Evolutionary conservation across 2,888 invertebrate genomes (phyloP), one percentile per base, ranked within the genome.

Genomic region (Melanotus villosus): DNA sequence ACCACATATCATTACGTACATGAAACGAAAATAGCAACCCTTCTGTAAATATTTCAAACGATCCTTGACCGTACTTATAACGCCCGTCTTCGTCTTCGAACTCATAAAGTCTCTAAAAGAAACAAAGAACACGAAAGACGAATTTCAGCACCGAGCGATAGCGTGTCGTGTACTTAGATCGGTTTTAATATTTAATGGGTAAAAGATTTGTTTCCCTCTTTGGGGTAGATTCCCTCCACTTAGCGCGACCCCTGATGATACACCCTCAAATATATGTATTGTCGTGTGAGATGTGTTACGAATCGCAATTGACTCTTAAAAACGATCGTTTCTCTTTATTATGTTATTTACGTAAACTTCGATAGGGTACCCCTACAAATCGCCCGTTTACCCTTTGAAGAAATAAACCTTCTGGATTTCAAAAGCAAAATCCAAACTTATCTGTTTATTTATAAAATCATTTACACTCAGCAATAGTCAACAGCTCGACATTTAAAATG

Each of bases 121-220:
- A 60, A 60, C 32, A 62, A 52, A 62, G 52, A 62, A 52, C 50
- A 38, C 62, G 57, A 57, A 43, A 45, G 43, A 59, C 26, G 58
- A 50, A 50, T 65, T 58, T 64, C 32, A 60, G 50, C 65, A 66
- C 65, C 57, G 56, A 45, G 67, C 56, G 64, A 60, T 71, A 59
- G 71, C 73, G 68, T 68, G 72, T 68, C 72, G 47, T 70, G 70
- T 69, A 58, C 54, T 65, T 52, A 64, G 63, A 68, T 59, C 68
- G 62, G 68, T 73, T 70, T 76, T 71, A 75, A 76, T 76, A 73
- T 76, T 68, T 76, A 74, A 76, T 75, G 75, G 58, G 56, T 56
- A 67, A 73, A 76, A 76, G 76, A 76, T 76, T 75, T 75, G 75
- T 75, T 73, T 69, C 69, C 69, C 69, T 65, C 60, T 59, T 56